Conservation (phyloP, 2,888 invertebrate genomes). For the Sphinx pinastri region DNA sequence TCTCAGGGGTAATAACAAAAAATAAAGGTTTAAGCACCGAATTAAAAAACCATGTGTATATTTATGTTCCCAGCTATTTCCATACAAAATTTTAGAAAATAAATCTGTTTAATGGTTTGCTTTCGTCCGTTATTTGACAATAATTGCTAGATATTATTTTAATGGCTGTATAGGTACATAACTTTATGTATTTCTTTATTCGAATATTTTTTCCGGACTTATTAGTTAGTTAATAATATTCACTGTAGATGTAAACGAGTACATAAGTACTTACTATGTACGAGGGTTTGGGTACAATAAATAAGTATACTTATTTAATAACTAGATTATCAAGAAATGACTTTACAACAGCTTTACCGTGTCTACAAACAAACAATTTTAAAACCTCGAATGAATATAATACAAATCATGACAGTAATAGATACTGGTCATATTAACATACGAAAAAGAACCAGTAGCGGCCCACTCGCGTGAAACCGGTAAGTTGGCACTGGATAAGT, state of each 20-base stretch:
- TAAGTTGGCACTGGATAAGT: slow-evolving; percentile 73
- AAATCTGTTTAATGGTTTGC: too few relatives aligned
- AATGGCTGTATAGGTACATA: too few relatives aligned
- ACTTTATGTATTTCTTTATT: too few relatives aligned
- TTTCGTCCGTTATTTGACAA: too few relatives aligned
- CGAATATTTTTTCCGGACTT: not conserved
- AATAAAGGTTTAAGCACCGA: too few relatives aligned
- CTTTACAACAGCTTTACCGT: not conserved
- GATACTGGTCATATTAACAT: slow-evolving; percentile 66
- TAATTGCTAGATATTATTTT: too few relatives aligned
- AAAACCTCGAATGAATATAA: slow-evolving; percentile 42
- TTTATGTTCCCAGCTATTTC: too few relatives aligned
- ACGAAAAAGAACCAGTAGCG: slow-evolving; percentile 68
- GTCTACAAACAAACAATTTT: not conserved
- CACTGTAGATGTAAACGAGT: not conserved
- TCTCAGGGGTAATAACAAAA: too few relatives aligned
- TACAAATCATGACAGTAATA: slow-evolving; percentile 50
- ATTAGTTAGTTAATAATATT: not conserved
- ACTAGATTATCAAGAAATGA: not conserved
- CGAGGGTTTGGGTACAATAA: too few relatives aligned
- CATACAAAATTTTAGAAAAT: too few relatives aligned
- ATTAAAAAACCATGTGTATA: too few relatives aligned
- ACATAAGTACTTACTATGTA: too few relatives aligned
- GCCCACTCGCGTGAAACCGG: slow-evolving; percentile 79
- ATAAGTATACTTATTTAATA: not conserved